Evolutionary conservation across 2,888 invertebrate genomes (phyloP), one percentile per base, ranked within the genome.

Genomic region (Metalampra italica): DNA sequence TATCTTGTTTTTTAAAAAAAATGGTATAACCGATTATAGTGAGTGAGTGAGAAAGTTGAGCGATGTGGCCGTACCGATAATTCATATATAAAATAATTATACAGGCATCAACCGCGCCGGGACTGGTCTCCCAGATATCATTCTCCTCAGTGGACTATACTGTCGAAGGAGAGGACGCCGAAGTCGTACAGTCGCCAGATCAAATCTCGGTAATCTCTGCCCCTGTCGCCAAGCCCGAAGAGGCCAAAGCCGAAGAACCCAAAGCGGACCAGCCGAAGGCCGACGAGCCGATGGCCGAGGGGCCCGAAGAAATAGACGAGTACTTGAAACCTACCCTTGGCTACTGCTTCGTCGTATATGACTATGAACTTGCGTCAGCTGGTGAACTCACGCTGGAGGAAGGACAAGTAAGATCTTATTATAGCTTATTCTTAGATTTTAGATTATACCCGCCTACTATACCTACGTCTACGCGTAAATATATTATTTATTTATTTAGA

Each of bases 91-190:
- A 22, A 22, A 22, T 22, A 5, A 3, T 22, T 9, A n/a, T n/a
- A n/a, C 62, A 82, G 86, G 64, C 73, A 12, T 73, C 83, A n/a
- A 78, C 72, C 48, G 71, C 90, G 58, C 75, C 93, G 1, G 93
- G 94, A 51, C 89, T 96, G 55, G 93, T 93, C 47, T 92, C 95
- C 46, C 96, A 97, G 79, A 96, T 97, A 60, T 97, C 97, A 9
- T 97, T 97, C 85, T 97, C 97, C 38, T 97, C 97, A 8, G 97
- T 97, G 55, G 97, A 97, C 85, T 97, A 97, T 80, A 96, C 96
- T 7, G 93, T 97, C 58, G 96, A 96, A 74, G 95, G 94, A 55
- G 95, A 94, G 72, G 94, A 94, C 62, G 94, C 94, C 45, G 92
- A 91, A 57, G 85, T 89, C 7, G 91, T 92, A 45, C 93, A 93